A percentile compares a stretch with the other conserved stretches of the same genome.
These are phyloP conservation scores for Cheilosia urbana DNA, from an alignment of 2,888 invertebrate species.

Conservation along the genomic window DNA sequence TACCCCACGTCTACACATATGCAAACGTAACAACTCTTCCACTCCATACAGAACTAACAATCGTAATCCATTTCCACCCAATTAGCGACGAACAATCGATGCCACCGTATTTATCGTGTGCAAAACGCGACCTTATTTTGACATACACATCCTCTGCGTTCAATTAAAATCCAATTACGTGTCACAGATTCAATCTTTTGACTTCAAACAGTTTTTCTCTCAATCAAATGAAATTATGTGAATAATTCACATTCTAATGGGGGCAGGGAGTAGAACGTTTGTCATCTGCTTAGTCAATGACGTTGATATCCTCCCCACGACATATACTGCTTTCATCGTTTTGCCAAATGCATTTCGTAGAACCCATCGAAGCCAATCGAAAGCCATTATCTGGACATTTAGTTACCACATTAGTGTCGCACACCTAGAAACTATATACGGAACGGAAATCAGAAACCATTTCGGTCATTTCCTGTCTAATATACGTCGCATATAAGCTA, in stretches of 20 bases:
- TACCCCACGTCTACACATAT: background rate
- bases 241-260: conserved; percentile 21
- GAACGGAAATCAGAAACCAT: conserved; percentile 60
- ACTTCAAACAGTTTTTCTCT: conserved; percentile 10
- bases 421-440: conserved; percentile 47
- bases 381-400: conserved; percentile 59
- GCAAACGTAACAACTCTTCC: too few relatives aligned
- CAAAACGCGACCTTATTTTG: conserved; percentile 10
- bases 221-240: background rate
- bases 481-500: conserved; percentile 26
- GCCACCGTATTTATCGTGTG: conserved; percentile 8
- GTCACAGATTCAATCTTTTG: conserved; percentile 35
- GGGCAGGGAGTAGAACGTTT: background rate
- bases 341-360: conserved; percentile 27
- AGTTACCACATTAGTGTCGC: conserved; percentile 50
- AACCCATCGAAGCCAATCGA: conserved; percentile 57
- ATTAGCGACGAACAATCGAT: conserved; percentile 24
- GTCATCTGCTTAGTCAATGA: background rate
- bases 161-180: conserved; percentile 53
- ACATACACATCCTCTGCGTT: conserved; percentile 32
- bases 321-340: background rate
- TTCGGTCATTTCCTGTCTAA: conserved; percentile 55
- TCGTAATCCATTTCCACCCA: conserved; percentile 17
- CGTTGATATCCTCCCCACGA: conserved; percentile 1
- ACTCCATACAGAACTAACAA: background rate